A percentile compares a stretch with the other conserved stretches of the same genome.
phyloP scores from a whole-genome alignment of 2,888 invertebrate species.

The Cistogaster globosa region DNA sequence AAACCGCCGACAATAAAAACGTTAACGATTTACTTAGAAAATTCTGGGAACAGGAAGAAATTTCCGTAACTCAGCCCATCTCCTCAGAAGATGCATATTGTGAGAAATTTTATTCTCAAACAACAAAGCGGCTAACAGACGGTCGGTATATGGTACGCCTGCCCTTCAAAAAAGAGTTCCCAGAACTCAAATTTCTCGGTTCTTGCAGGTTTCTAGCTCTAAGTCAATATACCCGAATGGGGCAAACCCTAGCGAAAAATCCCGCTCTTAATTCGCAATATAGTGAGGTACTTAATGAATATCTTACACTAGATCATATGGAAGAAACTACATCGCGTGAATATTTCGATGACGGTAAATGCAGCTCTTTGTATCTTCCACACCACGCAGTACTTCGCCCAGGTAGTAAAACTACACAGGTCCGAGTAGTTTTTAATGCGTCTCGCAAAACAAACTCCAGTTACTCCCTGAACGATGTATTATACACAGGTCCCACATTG shows the following conservation, averaged over 20 bases:
- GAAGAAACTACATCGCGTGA: neutral
- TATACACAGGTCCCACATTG: conserved; percentile 3
- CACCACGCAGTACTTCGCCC: no score
- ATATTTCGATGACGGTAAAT: no score
- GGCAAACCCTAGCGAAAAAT: neutral
- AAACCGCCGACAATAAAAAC: neutral
- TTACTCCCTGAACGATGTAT: conserved; percentile 6
- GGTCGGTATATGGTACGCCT: no score
- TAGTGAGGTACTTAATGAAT: conserved; percentile 14
- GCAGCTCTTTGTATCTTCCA: neutral
- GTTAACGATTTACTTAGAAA: neutral
- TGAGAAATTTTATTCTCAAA: no score
- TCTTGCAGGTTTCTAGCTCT: neutral
- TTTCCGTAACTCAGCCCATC: neutral
- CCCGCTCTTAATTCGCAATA: neutral
- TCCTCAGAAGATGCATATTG: no score
- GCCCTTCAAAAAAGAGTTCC: no score
- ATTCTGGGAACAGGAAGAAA: neutral
- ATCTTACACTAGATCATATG: conserved; percentile 7
- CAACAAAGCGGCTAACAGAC: no score
- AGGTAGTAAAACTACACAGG: no score
- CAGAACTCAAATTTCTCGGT: neutral
- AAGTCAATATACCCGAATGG: neutral
- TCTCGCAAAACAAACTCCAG: no score
- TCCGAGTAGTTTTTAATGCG: no score